Evolutionary conservation across 2,888 invertebrate species (phyloP), one percentile per base, ranked within the genome.

Genomic region (Ophion ellenae): DNA sequence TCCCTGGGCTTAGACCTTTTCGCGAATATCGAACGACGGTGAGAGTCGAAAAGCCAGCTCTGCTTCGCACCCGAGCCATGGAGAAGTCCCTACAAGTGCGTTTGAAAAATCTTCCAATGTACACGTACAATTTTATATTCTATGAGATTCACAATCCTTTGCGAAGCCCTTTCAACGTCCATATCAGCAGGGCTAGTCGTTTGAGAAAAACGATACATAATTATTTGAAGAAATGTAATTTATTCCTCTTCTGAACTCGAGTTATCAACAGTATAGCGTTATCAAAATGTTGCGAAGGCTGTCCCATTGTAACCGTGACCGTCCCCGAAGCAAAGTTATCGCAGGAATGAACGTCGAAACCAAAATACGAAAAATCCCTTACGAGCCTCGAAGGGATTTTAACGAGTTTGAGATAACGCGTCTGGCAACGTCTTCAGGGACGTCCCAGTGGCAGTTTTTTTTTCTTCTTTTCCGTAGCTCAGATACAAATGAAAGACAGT

Each of bases 381-480:
- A 86, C 82, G 87, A 78, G 82, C 77, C 87, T 83, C 87, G 73
- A 67, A 85, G 84, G 90, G 89, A 85, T 89, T 90, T 90, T 89
- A 90, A 90, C 87, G 88, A 89, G 88, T 89, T 89, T 81, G 86
- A 84, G 89, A 90, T 90, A 90, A 90, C 86, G 86, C 88, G 61
- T 61, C 61, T 69, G 75, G 75, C 67, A 61, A 75, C 67, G 75
- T 75, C 74, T 81, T 81, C 47, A n/a, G 81, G 75, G 81, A 81
- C 36, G 69, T 75, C 32, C 61, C 61, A 47, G 32, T 17, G 59
- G 47, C 20, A 69, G 36, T 77, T 66, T 61, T 66, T 64, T 77
- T 24, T 77, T 66, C 67, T 47, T 82, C 45, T 24, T 74, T 64
- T 73, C 9, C 67, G n/a, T 59, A 61, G 66, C 64, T 73, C 36